Percentiles rank a stretch among this genome's conserved stretches.
These are phyloP conservation scores for Xenopus laevis DNA, from an alignment of 2,113 vertebrate genomes.

Conservation along the genomic window DNA sequence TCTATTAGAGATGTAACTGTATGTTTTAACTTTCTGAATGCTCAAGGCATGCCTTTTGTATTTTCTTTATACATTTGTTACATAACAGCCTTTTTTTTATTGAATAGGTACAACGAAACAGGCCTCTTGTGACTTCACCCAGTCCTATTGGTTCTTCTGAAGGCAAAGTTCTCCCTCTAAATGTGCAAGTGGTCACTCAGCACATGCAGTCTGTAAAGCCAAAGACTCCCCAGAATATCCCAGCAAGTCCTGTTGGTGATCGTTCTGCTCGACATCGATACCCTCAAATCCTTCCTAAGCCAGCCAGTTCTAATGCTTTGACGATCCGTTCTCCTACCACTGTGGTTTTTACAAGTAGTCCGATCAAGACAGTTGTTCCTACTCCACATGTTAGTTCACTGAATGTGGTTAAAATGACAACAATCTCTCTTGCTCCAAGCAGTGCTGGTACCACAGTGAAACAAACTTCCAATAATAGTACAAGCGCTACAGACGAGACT, in stretches of 20 bases:
- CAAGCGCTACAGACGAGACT: conserved; percentile 65
- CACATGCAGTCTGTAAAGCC: conserved; percentile 85
- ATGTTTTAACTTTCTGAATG: too few species aligned
- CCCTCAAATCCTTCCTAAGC: conserved; percentile 92
- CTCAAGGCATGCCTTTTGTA: too few species aligned
- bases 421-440: conserved; percentile 85
- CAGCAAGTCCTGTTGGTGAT: conserved; percentile 79
- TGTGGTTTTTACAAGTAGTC: conserved; percentile 89
- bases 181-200: conserved; percentile 93
- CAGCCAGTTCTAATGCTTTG: conserved; percentile 78
- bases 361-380: conserved; percentile 90
- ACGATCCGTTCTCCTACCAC: conserved; percentile 87
- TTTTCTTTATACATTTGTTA: too few species aligned
- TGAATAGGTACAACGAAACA: conserved; percentile 76
- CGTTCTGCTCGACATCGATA: conserved; percentile 89
- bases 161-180: conserved; percentile 87
- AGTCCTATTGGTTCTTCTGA: conserved; percentile 81
- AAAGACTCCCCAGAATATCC: conserved; percentile 82
- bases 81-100: background rate
- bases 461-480: conserved; percentile 69
- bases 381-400: conserved; percentile 85
- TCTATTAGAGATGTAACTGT: too few species aligned
- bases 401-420: conserved; percentile 91
- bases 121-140: conserved; percentile 84
- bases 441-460: conserved; percentile 68